Conservation (phyloP, 2,888 invertebrate species). For the Pterobdella sp. region DNA sequence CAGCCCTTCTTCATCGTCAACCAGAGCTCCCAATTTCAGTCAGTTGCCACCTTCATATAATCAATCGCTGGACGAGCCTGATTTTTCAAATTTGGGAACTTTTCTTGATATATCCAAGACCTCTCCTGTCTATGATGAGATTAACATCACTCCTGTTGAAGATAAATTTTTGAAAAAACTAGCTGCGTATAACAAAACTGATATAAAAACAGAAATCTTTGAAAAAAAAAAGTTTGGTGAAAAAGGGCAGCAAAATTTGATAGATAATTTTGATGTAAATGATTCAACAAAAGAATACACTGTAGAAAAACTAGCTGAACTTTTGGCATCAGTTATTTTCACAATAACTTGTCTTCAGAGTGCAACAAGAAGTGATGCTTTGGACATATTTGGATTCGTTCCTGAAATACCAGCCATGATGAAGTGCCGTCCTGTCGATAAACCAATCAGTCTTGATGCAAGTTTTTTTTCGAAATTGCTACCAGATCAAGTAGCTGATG, state of each 20-base stretch:
- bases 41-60: background rate
- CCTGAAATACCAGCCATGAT: slow-evolving; percentile 37
- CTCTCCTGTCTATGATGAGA: slow-evolving; percentile 2
- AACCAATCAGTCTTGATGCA: slow-evolving; percentile 10
- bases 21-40: background rate
- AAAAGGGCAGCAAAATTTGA: background rate
- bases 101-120: background rate
- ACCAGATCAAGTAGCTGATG: slow-evolving; percentile 37
- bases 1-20: background rate
- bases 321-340: slow-evolving; percentile 34
- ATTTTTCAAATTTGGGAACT: background rate
- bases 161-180: background rate
- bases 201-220: background rate
- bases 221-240: background rate
- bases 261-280: background rate
- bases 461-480: slow-evolving; percentile 32
- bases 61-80: background rate
- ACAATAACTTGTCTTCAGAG: slow-evolving; percentile 35
- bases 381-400: slow-evolving; percentile 37
- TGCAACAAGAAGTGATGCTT: slow-evolving; percentile 35
- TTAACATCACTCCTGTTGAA: background rate
- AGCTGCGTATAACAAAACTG: background rate
- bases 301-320: background rate
- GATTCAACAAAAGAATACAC: background rate
- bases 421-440: slow-evolving; percentile 31